phyloP scores from a whole-genome alignment of 2,888 invertebrate species.

The Kryphioiulus occultus region DNA sequence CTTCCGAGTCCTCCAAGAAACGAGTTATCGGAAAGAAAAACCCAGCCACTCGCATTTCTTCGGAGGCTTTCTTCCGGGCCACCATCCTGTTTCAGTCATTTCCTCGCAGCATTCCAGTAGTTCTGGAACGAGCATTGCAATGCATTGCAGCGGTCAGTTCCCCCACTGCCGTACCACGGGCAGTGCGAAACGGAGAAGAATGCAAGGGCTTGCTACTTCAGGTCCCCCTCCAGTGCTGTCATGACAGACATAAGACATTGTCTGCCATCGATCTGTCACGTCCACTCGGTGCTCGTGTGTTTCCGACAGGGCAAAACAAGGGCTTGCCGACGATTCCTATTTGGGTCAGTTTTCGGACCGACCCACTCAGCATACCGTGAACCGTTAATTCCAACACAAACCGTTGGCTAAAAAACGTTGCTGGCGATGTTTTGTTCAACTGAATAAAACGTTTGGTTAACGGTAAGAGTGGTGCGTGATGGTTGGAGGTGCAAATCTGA shows the following conservation, averaged over 20 bases:
- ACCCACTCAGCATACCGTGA: neutral
- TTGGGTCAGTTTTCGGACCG: neutral
- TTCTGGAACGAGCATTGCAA: neutral
- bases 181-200: neutral
- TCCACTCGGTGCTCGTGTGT: neutral
- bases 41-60: too few relatives aligned
- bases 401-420: neutral
- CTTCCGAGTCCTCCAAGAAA: too few relatives aligned
- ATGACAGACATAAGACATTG: too few relatives aligned
- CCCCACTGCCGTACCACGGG: neutral
- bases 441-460: neutral
- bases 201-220: neutral
- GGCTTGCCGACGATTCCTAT: neutral
- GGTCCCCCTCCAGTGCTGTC: neutral
- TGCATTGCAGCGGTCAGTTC: neutral
- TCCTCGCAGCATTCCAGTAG: too few relatives aligned
- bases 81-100: neutral
- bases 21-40: too few relatives aligned
- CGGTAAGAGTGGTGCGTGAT: slow-evolving; percentile 41
- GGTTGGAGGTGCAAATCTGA: slow-evolving; percentile 37
- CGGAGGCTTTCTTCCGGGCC: neutral
- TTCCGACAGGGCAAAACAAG: neutral
- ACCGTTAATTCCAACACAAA: neutral
- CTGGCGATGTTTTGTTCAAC: slow-evolving; percentile 13
- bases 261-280: neutral